phyloP scores from a whole-genome alignment of 2,888 invertebrate species.

The Tetanocera ferruginea region DNA sequence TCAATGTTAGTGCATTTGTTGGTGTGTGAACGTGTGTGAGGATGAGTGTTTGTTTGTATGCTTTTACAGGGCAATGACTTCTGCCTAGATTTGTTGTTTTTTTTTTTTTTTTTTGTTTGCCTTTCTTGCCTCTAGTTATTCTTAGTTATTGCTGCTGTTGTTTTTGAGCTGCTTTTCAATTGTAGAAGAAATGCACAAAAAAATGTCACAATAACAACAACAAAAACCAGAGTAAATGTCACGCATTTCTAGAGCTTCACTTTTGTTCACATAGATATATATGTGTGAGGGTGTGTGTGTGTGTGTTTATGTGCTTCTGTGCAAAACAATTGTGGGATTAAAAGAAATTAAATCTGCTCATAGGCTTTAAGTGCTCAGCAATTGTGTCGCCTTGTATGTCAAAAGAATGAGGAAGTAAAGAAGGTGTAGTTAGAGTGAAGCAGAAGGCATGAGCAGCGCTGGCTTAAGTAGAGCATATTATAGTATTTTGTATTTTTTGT shows the following conservation, averaged over 20 bases:
- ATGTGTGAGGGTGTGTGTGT: constrained; percentile 30
- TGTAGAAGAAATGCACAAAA: constrained; percentile 19
- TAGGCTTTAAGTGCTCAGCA: constrained; percentile 24
- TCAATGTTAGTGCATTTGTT: background rate
- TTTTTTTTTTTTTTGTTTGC: constrained; percentile 17
- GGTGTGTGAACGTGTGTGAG: constrained; percentile 13
- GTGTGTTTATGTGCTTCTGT: constrained; percentile 31
- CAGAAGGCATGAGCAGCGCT: background rate
- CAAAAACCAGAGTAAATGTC: constrained; percentile 45
- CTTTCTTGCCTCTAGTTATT: background rate
- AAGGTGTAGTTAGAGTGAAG: background rate
- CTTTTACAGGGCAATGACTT: constrained; percentile 23
- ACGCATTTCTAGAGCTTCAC: constrained; percentile 50
- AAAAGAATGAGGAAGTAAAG: background rate
- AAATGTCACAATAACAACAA: constrained; percentile 32
- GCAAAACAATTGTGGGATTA: constrained; percentile 49
- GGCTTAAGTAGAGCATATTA: background rate
- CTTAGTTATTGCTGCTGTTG: constrained; percentile 29
- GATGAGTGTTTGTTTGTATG: background rate
- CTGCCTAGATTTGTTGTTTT: background rate
- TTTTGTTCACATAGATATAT: constrained; percentile 18
- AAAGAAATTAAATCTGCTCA: constrained; percentile 50
- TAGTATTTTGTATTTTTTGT: too few species aligned
- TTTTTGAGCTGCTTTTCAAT: constrained; percentile 38
- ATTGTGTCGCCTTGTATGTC: constrained; percentile 30